Conservation (phyloP, 2,113 vertebrate genomes). For the Osmerus eperlanus region DNA sequence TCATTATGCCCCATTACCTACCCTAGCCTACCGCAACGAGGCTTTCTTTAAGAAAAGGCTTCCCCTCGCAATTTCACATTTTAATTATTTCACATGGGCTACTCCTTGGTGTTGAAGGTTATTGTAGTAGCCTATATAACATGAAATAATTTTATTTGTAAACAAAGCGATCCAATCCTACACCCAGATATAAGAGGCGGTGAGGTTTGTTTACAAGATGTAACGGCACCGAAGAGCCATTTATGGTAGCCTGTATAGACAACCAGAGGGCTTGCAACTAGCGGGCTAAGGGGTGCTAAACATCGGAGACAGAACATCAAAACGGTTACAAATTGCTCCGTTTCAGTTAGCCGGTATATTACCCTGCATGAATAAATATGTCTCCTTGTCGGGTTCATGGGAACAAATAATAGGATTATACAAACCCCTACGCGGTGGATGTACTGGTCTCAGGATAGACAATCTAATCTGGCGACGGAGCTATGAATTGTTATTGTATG, state of each 20-base stretch:
- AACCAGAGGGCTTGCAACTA: background rate
- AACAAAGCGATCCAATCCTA: background rate
- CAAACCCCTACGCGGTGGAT: constrained; percentile 12
- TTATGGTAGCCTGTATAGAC: background rate
- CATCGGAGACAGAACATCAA: background rate
- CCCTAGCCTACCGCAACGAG: too few species aligned
- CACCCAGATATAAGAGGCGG: background rate
- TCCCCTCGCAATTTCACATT: too few species aligned
- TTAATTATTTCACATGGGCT: too few species aligned
- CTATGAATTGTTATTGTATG: constrained; percentile 19
- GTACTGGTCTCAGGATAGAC: background rate
- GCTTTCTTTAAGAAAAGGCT: too few species aligned
- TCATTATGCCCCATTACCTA: too few species aligned
- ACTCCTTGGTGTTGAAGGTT: too few species aligned
- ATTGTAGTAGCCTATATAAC: background rate
- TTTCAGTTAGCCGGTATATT: background rate
- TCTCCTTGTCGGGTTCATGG: background rate
- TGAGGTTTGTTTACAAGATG: constrained; percentile 6
- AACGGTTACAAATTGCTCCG: background rate
- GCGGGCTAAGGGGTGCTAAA: background rate
- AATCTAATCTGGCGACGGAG: constrained; percentile 52
- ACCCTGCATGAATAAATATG: background rate
- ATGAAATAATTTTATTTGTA: background rate
- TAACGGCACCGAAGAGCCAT: background rate
- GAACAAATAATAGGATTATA: constrained; percentile 58